Base-by-base conservation (phyloP, 1,140 invertebrate genomes). In the Heliconius congener region DNA sequence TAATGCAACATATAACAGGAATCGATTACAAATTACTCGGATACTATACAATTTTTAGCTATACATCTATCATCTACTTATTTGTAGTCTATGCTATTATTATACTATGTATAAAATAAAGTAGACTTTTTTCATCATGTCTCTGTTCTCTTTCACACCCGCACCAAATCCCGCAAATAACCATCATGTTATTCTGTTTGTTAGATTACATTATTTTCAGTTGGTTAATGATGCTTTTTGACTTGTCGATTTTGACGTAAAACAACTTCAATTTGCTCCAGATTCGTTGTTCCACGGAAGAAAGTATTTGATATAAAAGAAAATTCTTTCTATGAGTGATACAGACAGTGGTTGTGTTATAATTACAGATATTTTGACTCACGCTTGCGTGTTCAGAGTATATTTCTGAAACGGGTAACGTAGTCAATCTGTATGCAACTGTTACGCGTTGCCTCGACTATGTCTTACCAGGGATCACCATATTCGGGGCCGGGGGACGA, bases 401-500 rank as follows among this genome's bases (percentile, higher is more conserved):
- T 84, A 82, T 90, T 88, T 89, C 82, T 91, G 86, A 90, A 87
- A 87, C 86, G 85, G 89, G 88, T 84, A 86, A 86, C 81, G 83
- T 82, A 93, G 89, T 88, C 87, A 90, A 92, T 92, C 92, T 94
- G 92, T 93, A 94, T 94, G 92, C 91, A 93, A 94, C 92, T 94
- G 87, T 87, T 94, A 94, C 91, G 93, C 90, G 91, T 92, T 86
- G 87, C 89, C 86, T 94, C 91, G 83, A 92, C 90, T 87, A 95
- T 95, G 94, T 95, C 94, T 91, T 95, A 93, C 91, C 93, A 94
- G 90, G 94, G 94, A 89, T 95, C 94, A 89, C 93, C 90, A 87
- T 94, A 94, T 91, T 94, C 92, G 87, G 92, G 92, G 81, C 92
- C 89, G 80, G 91, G 91, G 73, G 93, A 94, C 84, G 94, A 95